A percentile compares a stretch with the other conserved stretches of the same genome.
These are phyloP conservation scores for Helicoverpa assulta DNA, from an alignment of 2,888 invertebrate genomes.

Conservation along the genomic window DNA sequence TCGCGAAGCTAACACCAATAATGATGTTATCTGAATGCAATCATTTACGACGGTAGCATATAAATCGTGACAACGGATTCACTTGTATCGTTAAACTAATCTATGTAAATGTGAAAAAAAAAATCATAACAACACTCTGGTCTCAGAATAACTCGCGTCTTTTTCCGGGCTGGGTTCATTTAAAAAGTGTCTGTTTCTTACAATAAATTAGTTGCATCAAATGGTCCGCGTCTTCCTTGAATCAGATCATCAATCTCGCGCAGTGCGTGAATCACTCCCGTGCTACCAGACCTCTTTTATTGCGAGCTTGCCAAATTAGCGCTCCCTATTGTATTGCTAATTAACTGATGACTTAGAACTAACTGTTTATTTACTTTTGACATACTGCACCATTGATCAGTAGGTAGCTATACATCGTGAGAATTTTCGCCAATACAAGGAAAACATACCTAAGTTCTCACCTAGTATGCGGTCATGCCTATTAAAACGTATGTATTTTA, in stretches of 20 bases:
- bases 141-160: slow-evolving; percentile 20
- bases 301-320: slow-evolving; percentile 50
- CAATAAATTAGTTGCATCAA: slow-evolving; percentile 58
- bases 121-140: slow-evolving; percentile 29
- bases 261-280: slow-evolving; percentile 57
- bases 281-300: slow-evolving; percentile 51
- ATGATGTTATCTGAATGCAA: slow-evolving; percentile 49
- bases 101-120: slow-evolving; percentile 8
- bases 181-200: slow-evolving; percentile 42
- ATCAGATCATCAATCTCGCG: slow-evolving; percentile 58
- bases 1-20: slow-evolving; percentile 70
- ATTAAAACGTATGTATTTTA: slow-evolving; percentile 4
- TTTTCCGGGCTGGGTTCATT: slow-evolving; percentile 37
- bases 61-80: slow-evolving; percentile 19
- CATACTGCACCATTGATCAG: not conserved
- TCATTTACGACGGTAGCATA: slow-evolving; percentile 28
- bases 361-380: not conserved
- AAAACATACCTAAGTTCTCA: slow-evolving; percentile 6
- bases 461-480: slow-evolving; percentile 17
- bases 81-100: slow-evolving; percentile 16
- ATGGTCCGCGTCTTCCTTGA: slow-evolving; percentile 54
- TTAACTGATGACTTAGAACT: slow-evolving; percentile 7
- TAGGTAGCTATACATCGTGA: not conserved
- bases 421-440: not conserved
- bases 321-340: slow-evolving; percentile 31